Evolutionary conservation across 2,888 invertebrate genomes (phyloP).

Genomic region (Byasa hedistus): DNA sequence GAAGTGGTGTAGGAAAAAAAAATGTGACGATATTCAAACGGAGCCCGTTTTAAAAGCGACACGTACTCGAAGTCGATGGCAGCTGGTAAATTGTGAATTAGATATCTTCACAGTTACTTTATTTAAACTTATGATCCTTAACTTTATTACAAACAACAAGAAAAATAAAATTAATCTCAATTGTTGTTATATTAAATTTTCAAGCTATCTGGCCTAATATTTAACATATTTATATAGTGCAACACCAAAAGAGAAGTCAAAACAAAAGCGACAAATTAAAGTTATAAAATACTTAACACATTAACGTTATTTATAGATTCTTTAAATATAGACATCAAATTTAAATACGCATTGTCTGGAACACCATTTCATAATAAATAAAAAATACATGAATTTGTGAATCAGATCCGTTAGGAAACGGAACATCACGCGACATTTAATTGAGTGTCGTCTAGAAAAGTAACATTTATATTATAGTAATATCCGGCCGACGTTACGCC

Average conservation of each 20-base stretch:
- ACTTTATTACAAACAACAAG: background rate
- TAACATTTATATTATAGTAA: conserved; percentile 8
- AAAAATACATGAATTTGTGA: background rate
- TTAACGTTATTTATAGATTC: too few relatives aligned
- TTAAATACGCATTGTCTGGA: too few relatives aligned
- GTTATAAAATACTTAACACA: too few relatives aligned
- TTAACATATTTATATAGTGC: too few relatives aligned
- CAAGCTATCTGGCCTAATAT: too few relatives aligned
- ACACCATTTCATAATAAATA: background rate
- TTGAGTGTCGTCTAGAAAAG: conserved; percentile 4
- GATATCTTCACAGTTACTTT: background rate
- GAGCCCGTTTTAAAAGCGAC: conserved; percentile 20
- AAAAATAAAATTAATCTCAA: too few relatives aligned
- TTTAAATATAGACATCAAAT: too few relatives aligned
- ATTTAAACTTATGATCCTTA: background rate
- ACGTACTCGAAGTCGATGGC: conserved; percentile 18
- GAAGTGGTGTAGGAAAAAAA: conserved; percentile 20
- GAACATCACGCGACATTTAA: background rate
- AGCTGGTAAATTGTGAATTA: conserved; percentile 17
- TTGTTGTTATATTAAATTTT: too few relatives aligned
- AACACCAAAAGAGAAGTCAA: too few relatives aligned
- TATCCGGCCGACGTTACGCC: conserved; percentile 25
- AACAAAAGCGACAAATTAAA: too few relatives aligned
- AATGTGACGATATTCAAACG: conserved; percentile 12
- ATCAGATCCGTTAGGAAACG: background rate